These are phyloP conservation scores for Kuschelorhynchus macadamiae DNA, from an alignment of 2,888 invertebrate species.

Conservation along the genomic window DNA sequence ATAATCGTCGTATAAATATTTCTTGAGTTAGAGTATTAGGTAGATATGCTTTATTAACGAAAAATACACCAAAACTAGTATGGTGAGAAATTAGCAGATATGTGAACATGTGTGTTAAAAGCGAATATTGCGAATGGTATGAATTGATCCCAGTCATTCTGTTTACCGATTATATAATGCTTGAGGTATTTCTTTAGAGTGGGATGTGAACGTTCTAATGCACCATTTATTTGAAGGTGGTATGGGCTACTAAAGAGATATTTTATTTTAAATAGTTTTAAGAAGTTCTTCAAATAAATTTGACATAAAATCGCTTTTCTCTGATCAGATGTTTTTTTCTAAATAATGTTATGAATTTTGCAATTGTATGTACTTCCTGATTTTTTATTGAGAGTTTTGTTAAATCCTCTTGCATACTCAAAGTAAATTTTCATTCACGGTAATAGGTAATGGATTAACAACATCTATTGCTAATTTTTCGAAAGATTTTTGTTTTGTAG, in stretches of 20 bases:
- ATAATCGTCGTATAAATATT: no score
- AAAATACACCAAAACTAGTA: constrained; percentile 56
- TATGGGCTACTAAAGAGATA: constrained; percentile 47
- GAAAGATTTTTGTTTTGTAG: no score
- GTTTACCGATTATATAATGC: background rate
- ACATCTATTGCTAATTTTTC: no score
- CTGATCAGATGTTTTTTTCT: constrained; percentile 59
- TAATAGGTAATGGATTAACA: no score
- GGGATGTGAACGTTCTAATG: constrained; percentile 51
- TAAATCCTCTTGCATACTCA: constrained; percentile 51
- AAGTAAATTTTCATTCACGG: no score
- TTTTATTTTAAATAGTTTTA: constrained; percentile 58
- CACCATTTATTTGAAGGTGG: constrained; percentile 59
- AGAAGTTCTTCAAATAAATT: constrained; percentile 56
- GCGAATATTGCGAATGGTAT: background rate
- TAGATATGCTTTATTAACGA: background rate
- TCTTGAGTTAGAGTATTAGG: no score
- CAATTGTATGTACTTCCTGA: constrained; percentile 59
- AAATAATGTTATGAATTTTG: constrained; percentile 58
- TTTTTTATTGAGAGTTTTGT: constrained; percentile 47
- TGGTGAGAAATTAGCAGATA: constrained; percentile 58
- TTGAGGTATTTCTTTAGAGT: constrained; percentile 13
- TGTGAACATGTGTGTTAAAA: constrained; percentile 20
- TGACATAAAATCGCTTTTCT: constrained; percentile 57
- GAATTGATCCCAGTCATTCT: constrained; percentile 9